Conservation (phyloP, 2,888 invertebrate genomes). For the Agrilus cyanescens region DNA sequence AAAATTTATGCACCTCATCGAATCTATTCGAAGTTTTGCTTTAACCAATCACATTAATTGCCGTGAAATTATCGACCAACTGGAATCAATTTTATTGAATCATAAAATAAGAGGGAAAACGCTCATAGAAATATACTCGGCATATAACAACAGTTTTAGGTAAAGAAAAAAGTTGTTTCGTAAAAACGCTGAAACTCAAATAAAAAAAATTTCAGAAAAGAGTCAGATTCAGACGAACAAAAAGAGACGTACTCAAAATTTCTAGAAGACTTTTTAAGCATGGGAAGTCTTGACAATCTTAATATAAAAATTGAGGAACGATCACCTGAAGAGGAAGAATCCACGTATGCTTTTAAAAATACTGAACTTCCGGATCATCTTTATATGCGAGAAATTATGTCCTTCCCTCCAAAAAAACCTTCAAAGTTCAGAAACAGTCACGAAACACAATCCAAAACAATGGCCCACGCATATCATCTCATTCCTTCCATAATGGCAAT, state of each 20-base stretch:
- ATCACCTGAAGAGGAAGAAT: too few species aligned
- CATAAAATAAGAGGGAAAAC: constrained; percentile 25
- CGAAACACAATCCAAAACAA: constrained; percentile 14
- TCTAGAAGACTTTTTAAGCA: too few species aligned
- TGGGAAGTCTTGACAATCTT: too few species aligned
- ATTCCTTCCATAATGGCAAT: constrained; percentile 21
- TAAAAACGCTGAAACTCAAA: too few species aligned
- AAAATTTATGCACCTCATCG: constrained; percentile 19
- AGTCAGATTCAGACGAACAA: too few species aligned
- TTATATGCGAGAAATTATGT: constrained; percentile 6
- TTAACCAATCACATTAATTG: constrained; percentile 16
- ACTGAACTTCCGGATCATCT: constrained; percentile 2
- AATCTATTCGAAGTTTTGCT: constrained; percentile 17
- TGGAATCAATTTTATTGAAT: constrained; percentile 23
- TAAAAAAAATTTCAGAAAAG: too few species aligned
- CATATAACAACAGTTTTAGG: too few species aligned
- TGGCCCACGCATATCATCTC: constrained; percentile 24
- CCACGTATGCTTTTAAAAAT: too few species aligned
- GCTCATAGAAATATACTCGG: constrained; percentile 15
- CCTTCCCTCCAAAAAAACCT: neutral
- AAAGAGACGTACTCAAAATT: too few species aligned
- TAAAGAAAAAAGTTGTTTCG: too few species aligned
- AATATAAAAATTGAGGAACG: too few species aligned
- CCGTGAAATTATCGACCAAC: constrained; percentile 15
- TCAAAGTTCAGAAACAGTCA: constrained; percentile 1